Evolutionary conservation across 2,113 vertebrate genomes (phyloP).

Genomic region (Oncorhynchus keta): DNA sequence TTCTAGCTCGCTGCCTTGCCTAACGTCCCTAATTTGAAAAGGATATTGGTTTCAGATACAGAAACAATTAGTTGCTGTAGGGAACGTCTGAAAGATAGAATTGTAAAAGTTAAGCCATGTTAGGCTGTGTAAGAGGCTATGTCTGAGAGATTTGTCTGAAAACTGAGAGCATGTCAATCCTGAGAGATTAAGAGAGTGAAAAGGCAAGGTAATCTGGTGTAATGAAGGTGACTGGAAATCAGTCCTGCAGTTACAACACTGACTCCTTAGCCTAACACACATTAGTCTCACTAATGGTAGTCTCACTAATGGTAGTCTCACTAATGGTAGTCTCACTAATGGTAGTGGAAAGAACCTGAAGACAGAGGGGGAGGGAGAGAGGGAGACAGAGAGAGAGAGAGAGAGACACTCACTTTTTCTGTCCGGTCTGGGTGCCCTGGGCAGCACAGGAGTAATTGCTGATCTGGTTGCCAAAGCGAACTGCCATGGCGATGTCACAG

Average conservation of each 20-base stretch:
- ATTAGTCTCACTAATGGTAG: not conserved
- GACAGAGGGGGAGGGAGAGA: not conserved
- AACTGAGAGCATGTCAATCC: not conserved
- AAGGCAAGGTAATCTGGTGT: constrained; percentile 26
- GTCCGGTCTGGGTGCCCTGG: constrained; percentile 92
- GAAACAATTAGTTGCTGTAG: constrained; percentile 6
- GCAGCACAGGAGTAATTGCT: constrained; percentile 96
- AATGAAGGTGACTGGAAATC: constrained; percentile 19
- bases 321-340: not conserved
- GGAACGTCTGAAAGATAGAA: constrained; percentile 3
- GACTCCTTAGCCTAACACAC: constrained; percentile 11
- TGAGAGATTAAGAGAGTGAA: constrained; percentile 27
- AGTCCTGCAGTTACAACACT: not conserved
- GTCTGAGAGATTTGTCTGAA: not conserved
- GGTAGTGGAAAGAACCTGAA: not conserved
- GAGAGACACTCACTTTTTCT: constrained; percentile 85
- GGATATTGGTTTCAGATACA: constrained; percentile 11
- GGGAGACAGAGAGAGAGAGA: not conserved
- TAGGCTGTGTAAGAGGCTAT: not conserved
- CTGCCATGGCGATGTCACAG: constrained; percentile 92
- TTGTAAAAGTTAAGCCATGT: not conserved
- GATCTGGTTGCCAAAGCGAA: constrained; percentile 85
- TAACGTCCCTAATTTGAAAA: constrained; percentile 3
- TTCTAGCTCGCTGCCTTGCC: constrained; percentile 29
- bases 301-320: not conserved